Evolutionary conservation across 2,113 vertebrate genomes (phyloP).

Genomic region (Heterotis niloticus): DNA sequence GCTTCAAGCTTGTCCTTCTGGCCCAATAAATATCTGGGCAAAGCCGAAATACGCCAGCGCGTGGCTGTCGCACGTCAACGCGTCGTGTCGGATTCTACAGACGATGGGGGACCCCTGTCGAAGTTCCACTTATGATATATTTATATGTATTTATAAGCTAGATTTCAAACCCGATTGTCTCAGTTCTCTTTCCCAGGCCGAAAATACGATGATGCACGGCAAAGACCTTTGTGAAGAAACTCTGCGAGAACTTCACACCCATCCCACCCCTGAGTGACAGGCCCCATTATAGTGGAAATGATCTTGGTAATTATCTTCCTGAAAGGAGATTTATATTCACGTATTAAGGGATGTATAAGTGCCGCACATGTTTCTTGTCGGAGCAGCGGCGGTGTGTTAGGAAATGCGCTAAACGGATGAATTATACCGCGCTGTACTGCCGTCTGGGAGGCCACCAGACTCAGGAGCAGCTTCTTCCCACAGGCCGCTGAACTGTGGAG

Average conservation of each 20-base stretch:
- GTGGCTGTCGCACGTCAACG: not conserved
- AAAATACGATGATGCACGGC: constrained; percentile 44
- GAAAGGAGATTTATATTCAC: constrained; percentile 65
- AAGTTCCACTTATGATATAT: constrained; percentile 35
- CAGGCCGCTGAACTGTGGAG: too few species aligned
- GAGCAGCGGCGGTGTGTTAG: constrained; percentile 51
- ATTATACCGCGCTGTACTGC: constrained; percentile 18
- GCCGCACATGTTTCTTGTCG: constrained; percentile 37
- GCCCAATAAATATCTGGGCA: constrained; percentile 31
- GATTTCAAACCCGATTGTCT: too few species aligned
- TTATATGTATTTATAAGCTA: too few species aligned
- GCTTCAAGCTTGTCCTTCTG: constrained; percentile 36
- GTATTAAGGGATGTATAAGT: constrained; percentile 48
- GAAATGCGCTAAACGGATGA: constrained; percentile 54
- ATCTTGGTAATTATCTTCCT: constrained; percentile 68
- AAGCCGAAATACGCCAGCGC: not conserved
- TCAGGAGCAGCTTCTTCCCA: constrained; percentile 25
- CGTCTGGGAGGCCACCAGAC: constrained; percentile 35
- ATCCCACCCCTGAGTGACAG: constrained; percentile 65
- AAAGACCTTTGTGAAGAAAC: constrained; percentile 42
- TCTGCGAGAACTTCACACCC: constrained; percentile 57
- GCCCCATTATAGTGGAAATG: constrained; percentile 72
- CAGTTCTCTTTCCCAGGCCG: constrained; percentile 30
- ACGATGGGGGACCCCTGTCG: not conserved
- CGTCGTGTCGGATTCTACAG: not conserved